Conservation (phyloP, 1,140 invertebrate species). For the Leguminivora glycinivorella region DNA sequence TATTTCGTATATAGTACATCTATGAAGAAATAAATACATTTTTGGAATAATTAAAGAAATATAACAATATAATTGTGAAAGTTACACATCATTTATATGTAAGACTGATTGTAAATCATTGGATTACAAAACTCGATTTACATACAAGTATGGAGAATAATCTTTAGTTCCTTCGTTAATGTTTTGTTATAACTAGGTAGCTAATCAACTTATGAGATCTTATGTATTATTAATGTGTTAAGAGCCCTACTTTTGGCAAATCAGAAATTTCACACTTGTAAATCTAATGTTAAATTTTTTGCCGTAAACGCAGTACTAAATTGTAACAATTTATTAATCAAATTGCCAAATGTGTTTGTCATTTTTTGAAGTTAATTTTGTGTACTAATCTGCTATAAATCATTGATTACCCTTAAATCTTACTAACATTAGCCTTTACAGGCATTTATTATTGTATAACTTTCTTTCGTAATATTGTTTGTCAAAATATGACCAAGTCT, state of each 20-base stretch:
- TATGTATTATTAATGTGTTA: background rate
- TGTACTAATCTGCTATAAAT: no score
- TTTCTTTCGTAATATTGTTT: background rate
- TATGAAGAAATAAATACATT: background rate
- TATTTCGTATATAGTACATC: background rate
- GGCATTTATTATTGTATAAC: background rate
- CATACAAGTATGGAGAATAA: background rate
- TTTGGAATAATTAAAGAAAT: background rate
- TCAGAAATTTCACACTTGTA: no score
- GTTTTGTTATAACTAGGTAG: background rate
- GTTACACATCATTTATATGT: background rate
- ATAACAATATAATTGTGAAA: background rate
- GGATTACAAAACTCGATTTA: background rate
- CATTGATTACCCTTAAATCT: no score
- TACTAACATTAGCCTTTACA: background rate
- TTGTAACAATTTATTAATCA: background rate
- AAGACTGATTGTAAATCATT: constrained; percentile 11
- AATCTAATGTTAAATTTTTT: background rate
- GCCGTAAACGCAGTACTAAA: background rate
- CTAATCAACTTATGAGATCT: background rate
- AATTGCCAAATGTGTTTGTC: background rate
- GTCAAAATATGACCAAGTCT: background rate
- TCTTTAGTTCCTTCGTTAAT: background rate
- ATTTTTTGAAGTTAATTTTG: background rate
- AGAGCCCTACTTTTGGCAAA: no score